Conservation (phyloP, 1,140 invertebrate species). For the Chlorops oryzae region DNA sequence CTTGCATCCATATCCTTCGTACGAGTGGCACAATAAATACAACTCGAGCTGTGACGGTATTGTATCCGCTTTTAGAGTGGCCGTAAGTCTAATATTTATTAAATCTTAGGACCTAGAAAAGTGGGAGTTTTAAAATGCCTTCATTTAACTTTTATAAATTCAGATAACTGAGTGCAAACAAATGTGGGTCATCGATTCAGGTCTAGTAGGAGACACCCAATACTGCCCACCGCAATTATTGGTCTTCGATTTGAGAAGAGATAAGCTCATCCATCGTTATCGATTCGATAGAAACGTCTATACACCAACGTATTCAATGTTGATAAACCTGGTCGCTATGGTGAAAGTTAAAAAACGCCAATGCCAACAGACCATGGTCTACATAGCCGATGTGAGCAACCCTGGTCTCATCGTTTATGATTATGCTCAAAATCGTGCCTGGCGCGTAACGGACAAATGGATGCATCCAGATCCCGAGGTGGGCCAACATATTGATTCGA, state of each 20-base stretch:
- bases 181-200: constrained; percentile 64
- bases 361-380: constrained; percentile 63
- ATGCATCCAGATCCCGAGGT: constrained; percentile 65
- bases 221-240: constrained; percentile 59
- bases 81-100: constrained; percentile 50
- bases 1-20: constrained; percentile 53
- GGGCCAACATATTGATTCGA: constrained; percentile 61
- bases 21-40: constrained; percentile 51
- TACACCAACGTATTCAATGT: constrained; percentile 47
- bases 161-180: constrained; percentile 60
- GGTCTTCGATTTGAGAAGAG: constrained; percentile 55
- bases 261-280: constrained; percentile 53
- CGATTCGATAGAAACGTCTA: constrained; percentile 51
- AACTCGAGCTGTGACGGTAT: constrained; percentile 50
- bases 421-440: constrained; percentile 52
- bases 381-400: constrained; percentile 66
- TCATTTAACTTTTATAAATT: background rate
- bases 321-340: constrained; percentile 54
- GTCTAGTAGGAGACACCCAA: constrained; percentile 48
- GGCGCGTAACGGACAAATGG: constrained; percentile 61
- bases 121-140: background rate
- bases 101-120: background rate
- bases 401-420: constrained; percentile 67
- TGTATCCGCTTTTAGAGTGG: constrained; percentile 52
- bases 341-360: constrained; percentile 45